phyloP scores from a whole-genome alignment of 2,888 invertebrate species.

The Cosmia trapezina region DNA sequence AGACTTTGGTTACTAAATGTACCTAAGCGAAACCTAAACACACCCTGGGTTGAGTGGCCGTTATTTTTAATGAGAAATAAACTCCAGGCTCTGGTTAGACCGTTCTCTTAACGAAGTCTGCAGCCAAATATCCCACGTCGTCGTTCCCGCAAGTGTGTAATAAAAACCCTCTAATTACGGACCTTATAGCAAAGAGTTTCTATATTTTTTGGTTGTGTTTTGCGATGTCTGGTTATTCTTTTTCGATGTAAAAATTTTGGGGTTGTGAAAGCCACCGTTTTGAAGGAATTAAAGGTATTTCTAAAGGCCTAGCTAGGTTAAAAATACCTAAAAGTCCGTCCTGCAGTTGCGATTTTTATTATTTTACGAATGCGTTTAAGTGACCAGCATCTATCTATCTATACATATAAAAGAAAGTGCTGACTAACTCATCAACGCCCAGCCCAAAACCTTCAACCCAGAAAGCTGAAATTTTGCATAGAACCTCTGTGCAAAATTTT shows the following conservation, averaged over 20 bases:
- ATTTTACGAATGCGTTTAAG: no score
- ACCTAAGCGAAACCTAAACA: constrained; percentile 54
- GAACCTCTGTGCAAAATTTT: no score
- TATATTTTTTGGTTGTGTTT: constrained; percentile 40
- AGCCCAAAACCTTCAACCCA: no score
- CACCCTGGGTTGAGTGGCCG: constrained; percentile 59
- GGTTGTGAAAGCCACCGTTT: background rate
- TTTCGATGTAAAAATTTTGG: background rate
- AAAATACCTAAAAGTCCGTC: no score
- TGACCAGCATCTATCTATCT: no score
- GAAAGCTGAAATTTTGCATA: no score
- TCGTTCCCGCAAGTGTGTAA: constrained; percentile 62
- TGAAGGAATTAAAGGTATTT: background rate
- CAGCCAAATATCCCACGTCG: constrained; percentile 61
- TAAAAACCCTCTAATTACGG: constrained; percentile 64
- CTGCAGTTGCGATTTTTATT: background rate
- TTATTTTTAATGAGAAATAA: constrained; percentile 71
- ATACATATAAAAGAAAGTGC: no score
- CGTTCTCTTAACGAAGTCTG: constrained; percentile 66
- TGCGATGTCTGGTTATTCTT: constrained; percentile 20
- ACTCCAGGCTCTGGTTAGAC: constrained; percentile 60
- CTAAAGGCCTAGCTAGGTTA: no score
- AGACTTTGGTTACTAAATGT: constrained; percentile 39
- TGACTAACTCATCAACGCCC: no score
- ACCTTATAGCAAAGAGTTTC: constrained; percentile 50